A percentile compares a stretch with the other conserved stretches of the same genome.
Evolutionary conservation across 2,888 invertebrate genomes (phyloP).

Genomic region (Pammene fasciana): DNA sequence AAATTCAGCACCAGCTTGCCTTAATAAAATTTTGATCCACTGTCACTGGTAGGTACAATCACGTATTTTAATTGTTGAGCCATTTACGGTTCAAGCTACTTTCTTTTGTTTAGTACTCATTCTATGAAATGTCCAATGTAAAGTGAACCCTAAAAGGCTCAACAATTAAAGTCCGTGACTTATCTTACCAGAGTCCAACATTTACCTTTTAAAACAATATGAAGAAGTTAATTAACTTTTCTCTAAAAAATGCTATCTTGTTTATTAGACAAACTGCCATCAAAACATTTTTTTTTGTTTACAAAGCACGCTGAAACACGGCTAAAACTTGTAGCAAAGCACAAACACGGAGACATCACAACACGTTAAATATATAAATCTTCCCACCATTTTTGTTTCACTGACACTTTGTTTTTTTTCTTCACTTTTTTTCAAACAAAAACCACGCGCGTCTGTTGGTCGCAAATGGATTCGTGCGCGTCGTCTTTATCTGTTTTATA

Average conservation of each 20-base stretch:
- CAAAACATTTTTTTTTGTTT: background rate
- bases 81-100: too few relatives aligned
- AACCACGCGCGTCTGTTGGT: conserved; percentile 49
- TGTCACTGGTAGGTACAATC: too few relatives aligned
- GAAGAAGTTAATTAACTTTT: background rate
- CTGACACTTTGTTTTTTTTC: conserved; percentile 28
- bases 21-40: too few relatives aligned
- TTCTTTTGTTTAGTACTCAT: too few relatives aligned
- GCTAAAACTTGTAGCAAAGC: conserved; percentile 14
- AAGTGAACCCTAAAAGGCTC: too few relatives aligned
- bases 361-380: conserved; percentile 37
- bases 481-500: conserved; percentile 58
- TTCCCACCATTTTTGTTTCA: conserved; percentile 45
- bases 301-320: conserved; percentile 8
- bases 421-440: conserved; percentile 34
- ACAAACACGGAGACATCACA: conserved; percentile 31
- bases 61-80: too few relatives aligned
- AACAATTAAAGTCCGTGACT: too few relatives aligned
- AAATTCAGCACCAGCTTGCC: too few relatives aligned
- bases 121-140: too few relatives aligned
- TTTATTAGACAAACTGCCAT: background rate
- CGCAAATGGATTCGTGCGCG: conserved; percentile 53
- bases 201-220: too few relatives aligned
- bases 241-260: background rate
- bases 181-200: too few relatives aligned